A percentile compares a stretch with the other conserved stretches of the same genome.
Conservation (phyloP, 1,140 invertebrate genomes). For the Reticulitermes speratus region DNA sequence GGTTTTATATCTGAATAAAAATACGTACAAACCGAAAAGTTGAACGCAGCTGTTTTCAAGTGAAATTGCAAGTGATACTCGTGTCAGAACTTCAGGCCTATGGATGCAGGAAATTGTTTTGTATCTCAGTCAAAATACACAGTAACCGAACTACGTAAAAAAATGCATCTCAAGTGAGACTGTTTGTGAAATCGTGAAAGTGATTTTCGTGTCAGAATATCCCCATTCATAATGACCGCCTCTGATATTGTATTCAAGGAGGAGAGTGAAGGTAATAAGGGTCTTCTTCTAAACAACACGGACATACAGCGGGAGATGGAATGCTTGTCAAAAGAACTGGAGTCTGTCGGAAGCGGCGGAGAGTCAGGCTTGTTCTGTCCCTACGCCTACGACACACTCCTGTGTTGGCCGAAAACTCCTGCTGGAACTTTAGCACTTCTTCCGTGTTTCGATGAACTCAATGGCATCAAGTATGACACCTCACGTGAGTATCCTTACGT, state of each 20-base stretch:
- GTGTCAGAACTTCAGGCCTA: no score
- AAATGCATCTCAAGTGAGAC: neutral
- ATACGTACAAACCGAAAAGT: no score
- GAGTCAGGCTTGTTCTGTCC: constrained; percentile 47
- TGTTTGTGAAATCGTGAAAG: neutral
- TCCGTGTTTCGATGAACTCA: constrained; percentile 72
- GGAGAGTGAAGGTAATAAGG: neutral
- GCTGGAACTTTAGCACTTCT: constrained; percentile 60
- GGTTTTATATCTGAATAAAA: no score
- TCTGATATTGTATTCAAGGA: neutral
- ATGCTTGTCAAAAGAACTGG: no score
- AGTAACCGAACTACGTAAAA: neutral
- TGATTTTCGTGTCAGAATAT: neutral
- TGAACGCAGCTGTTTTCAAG: no score
- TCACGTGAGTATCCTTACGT: constrained; percentile 55
- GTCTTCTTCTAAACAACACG: neutral
- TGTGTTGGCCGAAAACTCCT: constrained; percentile 76
- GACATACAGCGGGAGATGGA: neutral
- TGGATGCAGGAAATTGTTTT: no score
- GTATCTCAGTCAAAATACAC: no score
- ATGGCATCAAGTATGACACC: constrained; percentile 72
- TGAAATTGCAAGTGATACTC: no score
- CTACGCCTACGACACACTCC: constrained; percentile 65
- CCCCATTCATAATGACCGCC: neutral
- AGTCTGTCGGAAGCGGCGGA: neutral